Evolutionary conservation across 2,797 vertebrate species (phyloP).

Genomic region (Cuniculus paca): DNA sequence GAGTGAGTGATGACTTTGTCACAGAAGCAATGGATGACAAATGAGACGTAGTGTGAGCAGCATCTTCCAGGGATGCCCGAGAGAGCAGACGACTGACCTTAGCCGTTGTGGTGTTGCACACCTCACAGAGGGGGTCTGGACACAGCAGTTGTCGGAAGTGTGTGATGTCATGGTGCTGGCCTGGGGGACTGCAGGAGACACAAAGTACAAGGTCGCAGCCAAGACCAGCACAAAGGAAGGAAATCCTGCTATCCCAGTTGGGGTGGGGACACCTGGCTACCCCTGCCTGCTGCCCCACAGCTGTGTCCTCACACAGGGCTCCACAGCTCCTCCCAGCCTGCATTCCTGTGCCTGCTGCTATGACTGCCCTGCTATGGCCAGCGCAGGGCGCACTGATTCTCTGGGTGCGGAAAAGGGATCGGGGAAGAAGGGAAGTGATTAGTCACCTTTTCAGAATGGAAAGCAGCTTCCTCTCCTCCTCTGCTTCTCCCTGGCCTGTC

Average conservation of each 20-base stretch:
- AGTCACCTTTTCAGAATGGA: slow-evolving; percentile 56
- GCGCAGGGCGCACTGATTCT: neutral
- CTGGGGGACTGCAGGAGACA: slow-evolving; percentile 1
- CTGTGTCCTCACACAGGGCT: neutral
- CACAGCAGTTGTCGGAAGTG: neutral
- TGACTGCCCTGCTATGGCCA: neutral
- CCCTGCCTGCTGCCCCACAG: neutral
- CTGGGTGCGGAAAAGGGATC: neutral
- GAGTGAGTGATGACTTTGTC: neutral
- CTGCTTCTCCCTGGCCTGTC: neutral
- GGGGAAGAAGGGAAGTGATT: neutral
- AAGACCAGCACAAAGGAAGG: neutral
- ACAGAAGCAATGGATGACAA: neutral
- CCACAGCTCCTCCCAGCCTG: neutral
- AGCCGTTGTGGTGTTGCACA: slow-evolving; percentile 1
- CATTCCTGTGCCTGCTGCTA: neutral
- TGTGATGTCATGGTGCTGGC: neutral
- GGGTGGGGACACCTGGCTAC: too few relatives aligned
- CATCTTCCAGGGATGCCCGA: neutral
- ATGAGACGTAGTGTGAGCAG: neutral
- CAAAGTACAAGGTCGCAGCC: neutral
- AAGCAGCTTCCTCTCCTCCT: neutral
- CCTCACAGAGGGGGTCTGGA: slow-evolving; percentile 43
- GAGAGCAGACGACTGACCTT: slow-evolving; percentile 19
- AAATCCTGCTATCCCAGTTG: rapidly evolving